These are phyloP conservation scores for Suricata suricatta DNA, from an alignment of 2,113 vertebrate species.

Conservation along the genomic window DNA sequence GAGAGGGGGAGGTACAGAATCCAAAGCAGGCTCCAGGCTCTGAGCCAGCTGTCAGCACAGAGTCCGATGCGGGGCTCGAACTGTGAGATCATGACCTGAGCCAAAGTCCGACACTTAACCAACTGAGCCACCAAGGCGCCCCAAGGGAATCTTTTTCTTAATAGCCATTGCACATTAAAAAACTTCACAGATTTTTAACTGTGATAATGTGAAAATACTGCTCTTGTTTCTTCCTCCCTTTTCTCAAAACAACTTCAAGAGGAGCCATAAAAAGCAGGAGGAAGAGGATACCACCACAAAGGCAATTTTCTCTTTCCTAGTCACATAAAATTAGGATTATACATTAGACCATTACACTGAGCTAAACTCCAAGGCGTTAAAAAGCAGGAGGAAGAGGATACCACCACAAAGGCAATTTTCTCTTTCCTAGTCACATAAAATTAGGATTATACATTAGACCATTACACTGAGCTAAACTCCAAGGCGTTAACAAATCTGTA, in stretches of 20 bases:
- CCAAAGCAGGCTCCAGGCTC: too few relatives aligned
- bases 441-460: not conserved
- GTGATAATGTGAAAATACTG: not conserved
- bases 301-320: not conserved
- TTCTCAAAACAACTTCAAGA: constrained; percentile 5
- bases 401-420: not conserved
- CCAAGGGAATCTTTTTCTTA: not conserved
- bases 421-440: not conserved
- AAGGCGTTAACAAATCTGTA: not conserved
- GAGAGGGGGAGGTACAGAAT: too few relatives aligned
- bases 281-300: not conserved
- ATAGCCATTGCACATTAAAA: not conserved
- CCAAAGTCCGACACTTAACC: too few relatives aligned
- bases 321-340: not conserved
- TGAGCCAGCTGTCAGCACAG: too few relatives aligned
- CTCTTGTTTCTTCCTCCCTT: not conserved
- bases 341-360: not conserved
- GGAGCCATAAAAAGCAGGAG: not conserved
- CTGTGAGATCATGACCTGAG: too few relatives aligned
- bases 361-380: not conserved
- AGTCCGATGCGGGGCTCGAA: too few relatives aligned
- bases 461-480: not conserved
- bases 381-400: not conserved
- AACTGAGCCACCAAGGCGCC: too few relatives aligned
- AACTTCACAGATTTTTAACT: not conserved